Base-by-base conservation (phyloP, 2,888 invertebrate species). In the Cerastoderma edule region DNA sequence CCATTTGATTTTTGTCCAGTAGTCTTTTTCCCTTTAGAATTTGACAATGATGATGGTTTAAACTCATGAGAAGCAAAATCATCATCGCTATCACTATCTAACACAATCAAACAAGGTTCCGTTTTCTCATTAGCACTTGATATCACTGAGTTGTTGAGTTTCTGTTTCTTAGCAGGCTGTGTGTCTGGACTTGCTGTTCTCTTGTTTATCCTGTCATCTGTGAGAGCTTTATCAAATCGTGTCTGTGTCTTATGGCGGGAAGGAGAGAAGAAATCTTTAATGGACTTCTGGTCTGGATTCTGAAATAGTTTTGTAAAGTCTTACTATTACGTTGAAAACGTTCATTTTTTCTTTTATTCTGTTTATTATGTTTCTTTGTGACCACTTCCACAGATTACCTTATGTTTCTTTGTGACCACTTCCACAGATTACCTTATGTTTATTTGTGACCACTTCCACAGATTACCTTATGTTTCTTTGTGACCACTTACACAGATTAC, bases 211-310 rank as follows among this genome's bases (percentile, higher is more conserved):
- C 57, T 57, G 32, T n/a, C n/a, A n/a, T 57, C 57, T n/a, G 16
- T 10, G n/a, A 57, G 30, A 16, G 33, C 57, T 32, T 22, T 57
- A n/a, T 32, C 33, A n/a, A 32, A 33, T 32, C 19, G 16, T 28
- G 57, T 28, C 8, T 8, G 0, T 28, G 5, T n/a, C 5, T 1
- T 33, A 32, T n/a, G 32, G 32, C 67, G 71, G 10, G 65, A 54
- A 22, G 75, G 67, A 8, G 80, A 69, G 71, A 90, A 88, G 77
- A 87, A 91, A 60, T 89, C 87, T 33, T 85, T 72, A 33, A 91
- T 86, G 24, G 87, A 88, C 56, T 83, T 88, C 75, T 91, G 91
- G 68, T 86, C 86, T 33, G 72, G 78, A 44, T 84, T 75, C 89
- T 90, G 85, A 19, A 86, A 85, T 32, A 57, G 13, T 35, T 50